These are phyloP conservation scores for Peromyscus polionotus DNA, from an alignment of 2,113 vertebrate species.

Conservation along the genomic window DNA sequence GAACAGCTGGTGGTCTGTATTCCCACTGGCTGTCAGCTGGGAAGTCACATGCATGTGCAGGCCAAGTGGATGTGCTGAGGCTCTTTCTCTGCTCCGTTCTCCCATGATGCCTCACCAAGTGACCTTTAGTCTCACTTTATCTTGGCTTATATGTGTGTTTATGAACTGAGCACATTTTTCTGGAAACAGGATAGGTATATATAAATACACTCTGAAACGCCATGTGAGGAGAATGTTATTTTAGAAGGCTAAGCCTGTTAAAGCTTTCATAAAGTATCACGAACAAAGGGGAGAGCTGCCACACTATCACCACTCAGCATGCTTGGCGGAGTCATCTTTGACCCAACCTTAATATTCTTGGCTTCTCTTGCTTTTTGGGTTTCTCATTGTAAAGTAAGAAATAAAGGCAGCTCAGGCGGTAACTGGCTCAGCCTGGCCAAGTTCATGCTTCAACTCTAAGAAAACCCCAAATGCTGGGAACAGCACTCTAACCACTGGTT, in stretches of 20 bases:
- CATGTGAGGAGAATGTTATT: constrained; percentile 9
- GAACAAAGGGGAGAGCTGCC: neutral
- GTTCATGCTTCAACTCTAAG: neutral
- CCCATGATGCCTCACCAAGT: neutral
- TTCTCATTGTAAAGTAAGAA: neutral
- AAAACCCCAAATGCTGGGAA: neutral
- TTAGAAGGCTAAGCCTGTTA: constrained; percentile 27
- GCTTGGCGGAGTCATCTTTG: neutral
- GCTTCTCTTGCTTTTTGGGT: constrained; percentile 4
- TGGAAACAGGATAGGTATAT: neutral
- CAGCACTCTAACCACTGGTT: neutral
- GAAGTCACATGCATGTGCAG: neutral
- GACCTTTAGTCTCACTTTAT: neutral
- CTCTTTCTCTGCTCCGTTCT: neutral
- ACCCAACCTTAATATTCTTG: constrained; percentile 6
- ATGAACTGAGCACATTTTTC: neutral
- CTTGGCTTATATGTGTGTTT: neutral
- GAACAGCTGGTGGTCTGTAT: fast-evolving
- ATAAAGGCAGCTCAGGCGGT: neutral
- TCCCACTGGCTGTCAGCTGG: neutral
- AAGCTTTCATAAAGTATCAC: constrained; percentile 14
- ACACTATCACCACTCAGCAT: neutral
- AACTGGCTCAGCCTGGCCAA: neutral
- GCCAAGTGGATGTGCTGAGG: fast-evolving
- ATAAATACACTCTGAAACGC: neutral